Conservation (phyloP, 2,888 invertebrate species). For the Caenorhabditis sp. region DNA sequence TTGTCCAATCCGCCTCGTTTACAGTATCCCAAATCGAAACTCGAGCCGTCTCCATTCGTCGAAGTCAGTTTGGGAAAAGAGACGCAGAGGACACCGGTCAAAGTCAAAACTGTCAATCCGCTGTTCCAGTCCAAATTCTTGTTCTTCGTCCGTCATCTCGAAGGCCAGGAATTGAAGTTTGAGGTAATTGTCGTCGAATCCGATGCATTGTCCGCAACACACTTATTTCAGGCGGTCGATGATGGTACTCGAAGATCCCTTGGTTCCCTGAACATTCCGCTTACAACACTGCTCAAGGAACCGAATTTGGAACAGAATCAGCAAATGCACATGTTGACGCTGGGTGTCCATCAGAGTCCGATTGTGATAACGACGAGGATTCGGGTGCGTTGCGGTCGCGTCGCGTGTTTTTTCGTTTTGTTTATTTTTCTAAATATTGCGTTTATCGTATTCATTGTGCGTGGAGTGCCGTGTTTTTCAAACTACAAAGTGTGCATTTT, state of each 20-base stretch:
- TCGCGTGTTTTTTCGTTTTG: conserved; percentile 12
- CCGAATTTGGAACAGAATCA: conserved; percentile 81
- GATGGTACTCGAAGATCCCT: conserved; percentile 77
- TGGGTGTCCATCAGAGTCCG: conserved; percentile 80
- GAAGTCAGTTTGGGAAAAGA: conserved; percentile 90
- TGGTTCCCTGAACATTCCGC: conserved; percentile 76
- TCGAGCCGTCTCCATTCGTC: conserved; percentile 91
- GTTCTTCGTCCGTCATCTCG: conserved; percentile 94
- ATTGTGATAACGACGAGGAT: conserved; percentile 80
- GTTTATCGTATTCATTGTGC: neutral
- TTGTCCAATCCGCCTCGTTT: no score
- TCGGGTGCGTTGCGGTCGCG: conserved; percentile 68
- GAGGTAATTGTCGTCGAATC: conserved; percentile 84
- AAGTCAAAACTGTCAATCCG: conserved; percentile 89
- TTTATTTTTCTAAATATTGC: no score
- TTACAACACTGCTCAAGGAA: conserved; percentile 77
- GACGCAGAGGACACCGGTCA: conserved; percentile 84
- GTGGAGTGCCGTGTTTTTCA: neutral
- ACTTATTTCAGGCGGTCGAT: conserved; percentile 77
- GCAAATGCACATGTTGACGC: conserved; percentile 77
- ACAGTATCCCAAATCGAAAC: conserved; percentile 83
- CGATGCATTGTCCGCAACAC: no score
- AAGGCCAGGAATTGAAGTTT: conserved; percentile 91
- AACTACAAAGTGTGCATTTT: no score
- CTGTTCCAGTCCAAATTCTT: conserved; percentile 96